Evolutionary conservation across 2,888 invertebrate genomes (phyloP), one percentile per base, ranked within the genome.

Genomic region (Neoaliturus tenellus): DNA sequence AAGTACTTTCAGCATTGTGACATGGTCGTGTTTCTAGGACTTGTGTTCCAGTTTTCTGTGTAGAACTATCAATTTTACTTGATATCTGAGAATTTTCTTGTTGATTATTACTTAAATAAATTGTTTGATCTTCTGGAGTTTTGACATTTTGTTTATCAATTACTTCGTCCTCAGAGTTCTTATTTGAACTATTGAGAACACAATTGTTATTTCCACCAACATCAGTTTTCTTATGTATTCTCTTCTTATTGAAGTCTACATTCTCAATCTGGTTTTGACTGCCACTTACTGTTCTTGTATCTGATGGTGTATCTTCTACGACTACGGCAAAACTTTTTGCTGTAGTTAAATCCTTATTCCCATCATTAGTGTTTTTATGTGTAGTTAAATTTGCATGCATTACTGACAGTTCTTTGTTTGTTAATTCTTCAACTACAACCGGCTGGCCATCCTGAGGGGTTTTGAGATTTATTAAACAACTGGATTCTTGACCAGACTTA

Each of bases 401-500:
- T n/a, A n/a, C n/a, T n/a, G n/a, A n/a, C n/a, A 51, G 14, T 51
- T 51, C 39, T 51, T 2, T 51, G 20, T 51, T 2, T 51, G 51
- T 6, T n/a, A n/a, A n/a, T n/a, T n/a, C n/a, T n/a, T n/a, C n/a
- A 23, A 51, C 10, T 14, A 51, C n/a, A 23, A 23, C 10, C 23
- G 10, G 51, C 8, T 51, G 20, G 23, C 5, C 20, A 51, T 23
- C 23, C 23, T 51, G 20, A 20, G 14, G 4, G 23, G 20, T 23
- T 51, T 6, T 8, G 2, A 51, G 8, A 17, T 48, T 48, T 10
- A 17, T 3, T 14, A 55, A 23, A 31, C 28, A 8, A 31, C 14
- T 28, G 17, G 28, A 62, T 62, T 55, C 55, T 6, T 62, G 25
- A 4, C 14, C 4, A 28, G 62, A 84, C 28, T 86, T 85, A 12